Evolutionary conservation across 2,888 invertebrate species (phyloP), one percentile per base, ranked within the genome.

Genomic region (Nemurella pictetii): DNA sequence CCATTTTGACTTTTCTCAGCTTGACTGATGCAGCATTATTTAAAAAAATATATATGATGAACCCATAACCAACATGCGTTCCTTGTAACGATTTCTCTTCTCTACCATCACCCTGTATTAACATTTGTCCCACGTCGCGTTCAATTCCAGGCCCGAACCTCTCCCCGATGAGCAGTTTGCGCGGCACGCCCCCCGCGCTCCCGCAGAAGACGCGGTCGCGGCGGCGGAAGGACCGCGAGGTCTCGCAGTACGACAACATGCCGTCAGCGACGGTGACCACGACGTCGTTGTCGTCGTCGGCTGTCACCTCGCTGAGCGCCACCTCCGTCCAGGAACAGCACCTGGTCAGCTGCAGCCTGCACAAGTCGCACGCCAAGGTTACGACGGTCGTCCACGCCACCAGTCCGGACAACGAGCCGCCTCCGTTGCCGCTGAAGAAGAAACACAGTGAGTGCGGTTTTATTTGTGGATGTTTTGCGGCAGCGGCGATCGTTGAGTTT

Each of bases 381-480:
- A 83, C 55, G 2, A 55, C 86, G 83, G 89, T 89, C 86, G 89
- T 85, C 9, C 85, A 86, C 81, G 82, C 7, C 55, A 35, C 80
- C 29, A 84, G 80, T 35, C 89, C 90, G 74, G 93, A 94, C 88
- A 91, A 91, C 88, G 92, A 94, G 89, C 96, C 97, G 87, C 98
- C 98, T 86, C 98, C 98, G 83, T 91, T 98, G 87, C 98, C 98
- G 75, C 94, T 96, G 80, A 98, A 98, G 92, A 97, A 97, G 91
- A 95, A 96, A 91, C 96, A 98, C 93, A 98, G 98, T 97, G 94
- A 96, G 97, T 96, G 91, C 89, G n/a, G n/a, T n/a, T n/a, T n/a
- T n/a, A n/a, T n/a, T n/a, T n/a, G n/a, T n/a, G n/a, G n/a, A n/a
- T n/a, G n/a, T n/a, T n/a, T n/a, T n/a, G n/a, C n/a, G n/a, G n/a